Conservation (phyloP, 2,888 invertebrate genomes). For the Parnassius mnemosyne region DNA sequence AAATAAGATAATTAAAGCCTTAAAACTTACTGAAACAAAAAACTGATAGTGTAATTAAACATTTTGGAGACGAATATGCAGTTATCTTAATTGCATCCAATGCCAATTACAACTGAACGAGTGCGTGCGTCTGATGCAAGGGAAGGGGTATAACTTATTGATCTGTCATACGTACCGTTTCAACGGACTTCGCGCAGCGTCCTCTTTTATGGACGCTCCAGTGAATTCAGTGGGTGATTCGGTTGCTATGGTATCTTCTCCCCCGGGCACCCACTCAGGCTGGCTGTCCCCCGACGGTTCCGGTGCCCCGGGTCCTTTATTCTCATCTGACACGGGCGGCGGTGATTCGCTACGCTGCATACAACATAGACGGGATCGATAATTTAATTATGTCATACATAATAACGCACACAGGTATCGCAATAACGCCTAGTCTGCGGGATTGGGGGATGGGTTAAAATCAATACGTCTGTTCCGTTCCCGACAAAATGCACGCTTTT, state of each 20-base stretch:
- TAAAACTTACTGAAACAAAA: neutral
- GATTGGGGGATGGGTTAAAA: no score
- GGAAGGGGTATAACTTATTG: slow-evolving; percentile 4
- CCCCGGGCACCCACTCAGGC: slow-evolving; percentile 64
- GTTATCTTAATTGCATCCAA: neutral
- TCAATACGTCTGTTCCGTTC: no score
- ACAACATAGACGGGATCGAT: neutral
- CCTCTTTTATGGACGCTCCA: slow-evolving; percentile 48
- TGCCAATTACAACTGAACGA: neutral
- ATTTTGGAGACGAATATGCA: neutral
- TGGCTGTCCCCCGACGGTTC: slow-evolving; percentile 47
- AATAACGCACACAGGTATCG: no score
- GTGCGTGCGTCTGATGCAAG: neutral
- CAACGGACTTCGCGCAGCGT: slow-evolving; percentile 61
- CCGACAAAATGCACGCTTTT: no score
- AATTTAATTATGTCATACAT: neutral
- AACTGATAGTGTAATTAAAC: neutral
- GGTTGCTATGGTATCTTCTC: slow-evolving; percentile 62
- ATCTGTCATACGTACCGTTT: slow-evolving; percentile 51
- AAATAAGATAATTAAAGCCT: no score
- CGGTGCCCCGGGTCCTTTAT: slow-evolving; percentile 38
- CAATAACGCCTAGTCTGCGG: no score
- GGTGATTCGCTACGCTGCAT: slow-evolving; percentile 67
- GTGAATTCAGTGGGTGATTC: slow-evolving; percentile 49
- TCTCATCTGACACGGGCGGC: slow-evolving; percentile 47